A percentile compares a stretch with the other conserved stretches of the same genome.
These are phyloP conservation scores for Plagiodera versicolora DNA, from an alignment of 2,888 invertebrate species.

Conservation along the genomic window DNA sequence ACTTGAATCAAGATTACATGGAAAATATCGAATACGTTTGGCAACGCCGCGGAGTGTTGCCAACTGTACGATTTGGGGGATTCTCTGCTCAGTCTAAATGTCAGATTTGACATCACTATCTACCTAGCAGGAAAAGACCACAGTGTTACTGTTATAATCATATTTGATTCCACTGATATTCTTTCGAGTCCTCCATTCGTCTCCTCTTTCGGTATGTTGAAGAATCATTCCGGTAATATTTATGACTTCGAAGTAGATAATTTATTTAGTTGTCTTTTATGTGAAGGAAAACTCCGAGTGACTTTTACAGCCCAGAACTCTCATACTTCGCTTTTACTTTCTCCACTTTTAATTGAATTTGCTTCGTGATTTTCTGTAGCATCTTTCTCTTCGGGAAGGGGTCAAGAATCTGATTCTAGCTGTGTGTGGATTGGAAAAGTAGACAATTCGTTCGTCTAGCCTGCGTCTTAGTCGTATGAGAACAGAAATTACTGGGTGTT, in stretches of 20 bases:
- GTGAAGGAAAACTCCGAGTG: slow-evolving; percentile 21
- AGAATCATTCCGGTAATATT: slow-evolving; percentile 14
- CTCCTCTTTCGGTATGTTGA: neutral
- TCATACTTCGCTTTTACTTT: slow-evolving; percentile 25
- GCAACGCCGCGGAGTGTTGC: too few species aligned
- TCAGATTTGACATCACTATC: too few species aligned
- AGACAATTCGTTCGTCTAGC: neutral
- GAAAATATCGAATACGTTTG: too few species aligned
- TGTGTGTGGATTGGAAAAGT: neutral
- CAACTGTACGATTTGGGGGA: too few species aligned
- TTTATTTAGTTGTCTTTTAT: slow-evolving; percentile 21
- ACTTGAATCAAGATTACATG: too few species aligned
- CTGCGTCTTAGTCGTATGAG: too few species aligned
- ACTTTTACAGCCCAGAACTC: slow-evolving; percentile 11
- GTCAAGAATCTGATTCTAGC: neutral
- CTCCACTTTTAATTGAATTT: slow-evolving; percentile 25
- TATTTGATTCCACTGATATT: neutral
- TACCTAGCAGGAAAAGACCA: too few species aligned
- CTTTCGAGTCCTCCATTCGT: neutral
- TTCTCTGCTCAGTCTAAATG: too few species aligned
- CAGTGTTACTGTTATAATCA: neutral
- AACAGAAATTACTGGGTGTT: neutral
- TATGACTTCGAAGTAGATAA: slow-evolving; percentile 19
- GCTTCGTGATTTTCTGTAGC: slow-evolving; percentile 21
- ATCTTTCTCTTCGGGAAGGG: neutral